Evolutionary conservation across 1,140 invertebrate species (phyloP), one percentile per base, ranked within the genome.

Genomic region (Trichoplusia ni): DNA sequence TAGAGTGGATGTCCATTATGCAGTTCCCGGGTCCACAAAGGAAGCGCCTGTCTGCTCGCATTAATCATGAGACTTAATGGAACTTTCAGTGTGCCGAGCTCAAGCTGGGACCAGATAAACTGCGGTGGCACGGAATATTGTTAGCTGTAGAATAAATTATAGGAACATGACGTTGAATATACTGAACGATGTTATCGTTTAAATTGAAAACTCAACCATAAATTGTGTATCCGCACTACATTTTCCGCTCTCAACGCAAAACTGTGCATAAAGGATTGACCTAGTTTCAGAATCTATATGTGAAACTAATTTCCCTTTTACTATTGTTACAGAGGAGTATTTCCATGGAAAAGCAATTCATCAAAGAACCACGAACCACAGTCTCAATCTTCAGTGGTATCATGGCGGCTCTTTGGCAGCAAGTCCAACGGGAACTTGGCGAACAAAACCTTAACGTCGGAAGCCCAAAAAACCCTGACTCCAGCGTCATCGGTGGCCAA

Each of bases 241-340:
- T n/a, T n/a, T n/a, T n/a, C n/a, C n/a, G n/a, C n/a, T n/a, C n/a
- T n/a, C n/a, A n/a, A n/a, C n/a, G n/a, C n/a, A n/a, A n/a, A n/a
- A n/a, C n/a, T n/a, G n/a, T n/a, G n/a, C n/a, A n/a, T n/a, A n/a
- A n/a, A n/a, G n/a, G n/a, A n/a, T n/a, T n/a, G n/a, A n/a, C n/a
- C n/a, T n/a, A n/a, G n/a, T n/a, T n/a, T n/a, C n/a, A n/a, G n/a
- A n/a, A n/a, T n/a, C n/a, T n/a, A n/a, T n/a, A n/a, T n/a, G n/a
- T n/a, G n/a, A n/a, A n/a, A n/a, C n/a, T n/a, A n/a, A n/a, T n/a
- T n/a, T n/a, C n/a, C n/a, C 11, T 0, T 64, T 73, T 80, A 84
- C 14, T 56, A 71, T 81, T 91, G 91, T 90, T 92, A 81, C 74
- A 94, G 93, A 84, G 93, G 92, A 73, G 92, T 94, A 1, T 94